phyloP scores from a whole-genome alignment of 2,888 invertebrate species.

The Meiosimyza decipiens region DNA sequence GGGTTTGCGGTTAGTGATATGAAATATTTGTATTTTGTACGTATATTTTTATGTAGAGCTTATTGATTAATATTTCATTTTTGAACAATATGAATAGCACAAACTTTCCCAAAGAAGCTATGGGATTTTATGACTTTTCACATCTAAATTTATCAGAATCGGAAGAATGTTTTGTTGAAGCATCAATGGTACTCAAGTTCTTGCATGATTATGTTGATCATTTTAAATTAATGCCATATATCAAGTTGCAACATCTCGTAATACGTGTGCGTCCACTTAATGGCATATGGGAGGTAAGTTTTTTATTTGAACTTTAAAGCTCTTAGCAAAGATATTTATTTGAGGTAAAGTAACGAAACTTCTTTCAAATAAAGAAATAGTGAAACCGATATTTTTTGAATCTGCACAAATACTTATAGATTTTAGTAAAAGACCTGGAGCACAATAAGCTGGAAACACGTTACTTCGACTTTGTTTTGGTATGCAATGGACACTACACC shows the following conservation, averaged over 20 bases:
- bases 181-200: slow-evolving; percentile 80
- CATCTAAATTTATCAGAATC: slow-evolving; percentile 70
- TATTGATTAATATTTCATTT: neutral
- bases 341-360: no score
- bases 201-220: slow-evolving; percentile 78
- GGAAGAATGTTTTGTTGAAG: slow-evolving; percentile 78
- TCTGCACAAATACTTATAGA: slow-evolving; percentile 46
- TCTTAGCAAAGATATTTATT: no score
- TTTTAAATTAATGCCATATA: slow-evolving; percentile 74
- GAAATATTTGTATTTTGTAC: neutral
- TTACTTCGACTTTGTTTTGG: slow-evolving; percentile 80
- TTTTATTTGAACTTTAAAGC: no score
- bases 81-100: slow-evolving; percentile 72
- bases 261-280: slow-evolving; percentile 70
- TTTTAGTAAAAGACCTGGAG: slow-evolving; percentile 57
- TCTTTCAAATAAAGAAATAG: no score
- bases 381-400: neutral
- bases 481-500: slow-evolving; percentile 89
- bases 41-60: neutral
- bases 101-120: slow-evolving; percentile 92
- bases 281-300: slow-evolving; percentile 73
- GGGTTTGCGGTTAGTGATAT: slow-evolving; percentile 77
- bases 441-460: slow-evolving; percentile 67
- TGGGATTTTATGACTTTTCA: slow-evolving; percentile 90
- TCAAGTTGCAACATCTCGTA: slow-evolving; percentile 73